Conservation (phyloP, 2,113 vertebrate species). For the Chionodraco myersi region DNA sequence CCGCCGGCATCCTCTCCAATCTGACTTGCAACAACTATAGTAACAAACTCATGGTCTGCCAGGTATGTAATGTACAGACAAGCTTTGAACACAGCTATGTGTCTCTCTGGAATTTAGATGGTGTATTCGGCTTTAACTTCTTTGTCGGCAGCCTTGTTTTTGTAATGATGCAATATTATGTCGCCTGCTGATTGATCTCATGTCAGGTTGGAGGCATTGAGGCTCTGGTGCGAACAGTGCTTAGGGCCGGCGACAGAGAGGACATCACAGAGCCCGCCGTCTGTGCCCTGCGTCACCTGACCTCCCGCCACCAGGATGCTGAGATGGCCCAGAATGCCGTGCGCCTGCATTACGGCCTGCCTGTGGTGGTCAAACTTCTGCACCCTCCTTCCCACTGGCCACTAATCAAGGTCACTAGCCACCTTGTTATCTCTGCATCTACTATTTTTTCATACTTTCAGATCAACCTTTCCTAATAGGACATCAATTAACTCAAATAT, state of each 20-base stretch:
- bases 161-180: not conserved
- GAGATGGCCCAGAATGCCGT: slow-evolving; percentile 99
- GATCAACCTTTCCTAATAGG: not conserved
- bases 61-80: slow-evolving; percentile 73
- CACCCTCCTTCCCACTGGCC: slow-evolving; percentile 99
- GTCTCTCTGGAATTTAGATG: not conserved
- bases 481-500: not conserved
- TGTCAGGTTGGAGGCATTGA: slow-evolving; percentile 96
- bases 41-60: slow-evolving; percentile 99
- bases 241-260: slow-evolving; percentile 95
- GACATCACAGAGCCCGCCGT: slow-evolving; percentile 99
- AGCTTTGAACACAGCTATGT: too few species aligned
- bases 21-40: slow-evolving; percentile 99
- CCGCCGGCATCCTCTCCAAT: slow-evolving; percentile 98
- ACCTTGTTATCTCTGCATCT: not conserved
- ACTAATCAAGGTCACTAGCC: slow-evolving; percentile 91
- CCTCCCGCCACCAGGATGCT: slow-evolving; percentile 96
- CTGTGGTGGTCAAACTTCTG: slow-evolving; percentile 97
- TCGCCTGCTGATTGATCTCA: not conserved
- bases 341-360: slow-evolving; percentile 96
- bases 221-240: slow-evolving; percentile 96
- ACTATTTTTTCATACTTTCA: not conserved
- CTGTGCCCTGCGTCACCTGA: slow-evolving; percentile 96
- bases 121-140: not conserved
- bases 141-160: not conserved